Evolutionary conservation across 2,113 vertebrate species (phyloP), one percentile per base, ranked within the genome.

Genomic region (Opisthocomus hoazin): DNA sequence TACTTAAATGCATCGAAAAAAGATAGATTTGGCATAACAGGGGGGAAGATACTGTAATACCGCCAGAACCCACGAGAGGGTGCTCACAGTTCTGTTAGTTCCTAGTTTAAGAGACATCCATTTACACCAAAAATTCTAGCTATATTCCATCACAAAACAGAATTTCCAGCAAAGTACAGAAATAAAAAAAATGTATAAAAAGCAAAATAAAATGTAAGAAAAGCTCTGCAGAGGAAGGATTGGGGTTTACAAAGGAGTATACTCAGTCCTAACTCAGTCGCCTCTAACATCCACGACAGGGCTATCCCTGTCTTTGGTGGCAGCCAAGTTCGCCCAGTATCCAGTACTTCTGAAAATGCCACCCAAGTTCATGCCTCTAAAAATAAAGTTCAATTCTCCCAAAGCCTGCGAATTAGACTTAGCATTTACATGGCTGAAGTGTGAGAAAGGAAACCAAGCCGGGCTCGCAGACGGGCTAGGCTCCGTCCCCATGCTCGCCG

Each of bases 371-470:
- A 63, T 1, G 4, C 2, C 51, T 22, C n/a, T 46, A 37, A 51
- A 71, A 61, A n/a, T 19, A 23, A 82, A 95, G 36, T 7, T 23
- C 36, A 13, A 0, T n/a, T 48, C 36, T 45, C 65, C 57, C 37
- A 3, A 19, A 65, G 57, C 27, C 27, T 2, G 17, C 0, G 1
- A 56, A 12, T 1, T 13, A 45, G 69, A 16, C n/a, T 6, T 26
- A 65, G 46, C 37, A 24, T 11, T 41, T 21, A 23, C 41, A 6
- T 0, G 51, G 83, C 66, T 9, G 68, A 63, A 26, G 39, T 4
- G 65, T 1, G 51, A 45, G 64, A 50, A 29, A 5, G 29, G 46
- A 2, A 73, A 27, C 6, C 0, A 8, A 23, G 12, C 0, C 0
- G 5, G 36, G 66, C 27, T 48, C 5, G 23, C 23, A 26, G 34